These are phyloP conservation scores for Drosophila suzukii DNA, from an alignment of 1,140 invertebrate genomes.

Conservation along the genomic window DNA sequence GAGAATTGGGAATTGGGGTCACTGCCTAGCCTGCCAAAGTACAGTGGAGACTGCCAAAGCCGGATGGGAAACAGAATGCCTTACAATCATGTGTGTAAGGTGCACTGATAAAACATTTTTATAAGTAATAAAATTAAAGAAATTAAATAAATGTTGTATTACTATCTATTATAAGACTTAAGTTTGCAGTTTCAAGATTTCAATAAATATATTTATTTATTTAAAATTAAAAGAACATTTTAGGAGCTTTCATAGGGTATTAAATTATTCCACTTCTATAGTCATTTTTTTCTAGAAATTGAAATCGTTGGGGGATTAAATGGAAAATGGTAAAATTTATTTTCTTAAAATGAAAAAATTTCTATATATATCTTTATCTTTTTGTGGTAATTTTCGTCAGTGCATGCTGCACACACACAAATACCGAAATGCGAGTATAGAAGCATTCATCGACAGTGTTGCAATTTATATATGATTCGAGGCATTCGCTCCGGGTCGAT, in stretches of 20 bases:
- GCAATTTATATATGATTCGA: slow-evolving; percentile 70
- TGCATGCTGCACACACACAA: slow-evolving; percentile 5
- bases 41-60: slow-evolving; percentile 19
- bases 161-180: no score
- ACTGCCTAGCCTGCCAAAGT: not conserved
- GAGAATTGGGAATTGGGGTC: slow-evolving; percentile 8
- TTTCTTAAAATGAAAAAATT: not conserved
- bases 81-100: not conserved
- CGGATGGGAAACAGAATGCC: not conserved
- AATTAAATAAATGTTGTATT: no score
- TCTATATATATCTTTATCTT: no score
- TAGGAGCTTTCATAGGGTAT: no score
- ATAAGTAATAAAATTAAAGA: no score
- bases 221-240: no score
- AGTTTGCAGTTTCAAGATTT: no score
- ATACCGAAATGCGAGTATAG: not conserved
- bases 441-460: slow-evolving; percentile 11
- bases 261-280: no score
- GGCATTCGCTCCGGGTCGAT: slow-evolving; percentile 42
- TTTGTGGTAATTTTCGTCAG: not conserved
- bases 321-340: no score
- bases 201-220: no score
- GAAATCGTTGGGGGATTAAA: no score
- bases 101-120: not conserved
- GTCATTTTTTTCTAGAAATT: no score